Evolutionary conservation across 2,797 vertebrate genomes (phyloP), one percentile per base, ranked within the genome.

Genomic region (Heliangelus exortis): DNA sequence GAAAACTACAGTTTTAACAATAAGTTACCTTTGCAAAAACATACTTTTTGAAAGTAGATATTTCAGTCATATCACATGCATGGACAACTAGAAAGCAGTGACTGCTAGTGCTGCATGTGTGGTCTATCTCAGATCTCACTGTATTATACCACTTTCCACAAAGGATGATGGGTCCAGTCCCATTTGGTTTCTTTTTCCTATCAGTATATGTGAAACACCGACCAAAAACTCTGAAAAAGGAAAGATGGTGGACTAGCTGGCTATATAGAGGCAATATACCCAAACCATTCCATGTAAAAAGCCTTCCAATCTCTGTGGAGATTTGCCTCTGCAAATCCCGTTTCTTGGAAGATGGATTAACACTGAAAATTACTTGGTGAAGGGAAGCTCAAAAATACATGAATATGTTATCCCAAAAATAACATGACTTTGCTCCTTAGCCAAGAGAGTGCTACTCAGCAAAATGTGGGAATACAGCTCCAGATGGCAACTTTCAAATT

Each of bases 401-500:
- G 94, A 95, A 90, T 78, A 92, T 95, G 39, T 36, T 83, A 68
- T 34, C 58, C 82, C 47, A 54, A 85, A 91, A 92, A 88, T 62
- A 88, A 80, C 33, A 51, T 23, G 51, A 90, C 78, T 93, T 92
- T 47, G 31, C 57, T 89, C 89, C 72, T 75, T 36, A 85, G 75
- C 61, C 87, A 93, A 92, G 54, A 77, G 26, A 62, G 7, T 75
- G 34, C 26, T 94, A 69, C 72, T 93, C 89, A 94, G 84, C 47
- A 93, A 89, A 95, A 95, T 75, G 51, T 48, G 29, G 61, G 33
- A 91, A 68, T 62, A 45, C 26, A 84, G 82, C 54, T 91, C 87
- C 90, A 92, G 82, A 90, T 93, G 90, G 89, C 62, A 92, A 50
- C 47, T 94, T 92, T 95, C 68, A 87, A 65, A 83, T 78, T 15